Conservation (phyloP, 2,888 invertebrate genomes). For the Drosophila prolongata region DNA sequence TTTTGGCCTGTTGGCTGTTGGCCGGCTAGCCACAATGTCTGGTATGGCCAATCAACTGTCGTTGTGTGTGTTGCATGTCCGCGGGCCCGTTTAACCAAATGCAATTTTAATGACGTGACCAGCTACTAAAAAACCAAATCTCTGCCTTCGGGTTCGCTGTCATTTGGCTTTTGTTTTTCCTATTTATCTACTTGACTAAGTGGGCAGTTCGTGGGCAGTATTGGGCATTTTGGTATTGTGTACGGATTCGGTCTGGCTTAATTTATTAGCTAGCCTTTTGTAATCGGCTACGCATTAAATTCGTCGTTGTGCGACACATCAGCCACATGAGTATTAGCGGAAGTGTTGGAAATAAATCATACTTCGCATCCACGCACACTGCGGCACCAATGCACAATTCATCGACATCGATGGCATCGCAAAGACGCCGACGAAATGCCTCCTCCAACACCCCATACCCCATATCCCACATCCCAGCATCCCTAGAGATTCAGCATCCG, state of each 20-base stretch:
- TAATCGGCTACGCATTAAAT: slow-evolving; percentile 51
- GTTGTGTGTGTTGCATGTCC: slow-evolving; percentile 28
- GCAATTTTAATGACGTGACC: slow-evolving; percentile 73
- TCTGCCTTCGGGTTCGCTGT: slow-evolving; percentile 35
- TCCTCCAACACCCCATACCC: not conserved
- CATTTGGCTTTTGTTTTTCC: slow-evolving; percentile 51
- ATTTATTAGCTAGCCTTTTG: slow-evolving; percentile 58
- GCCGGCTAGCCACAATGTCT: slow-evolving; percentile 66
- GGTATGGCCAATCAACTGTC: slow-evolving; percentile 48
- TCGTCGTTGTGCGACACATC: slow-evolving; percentile 53
- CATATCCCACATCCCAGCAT: slow-evolving; percentile 4
- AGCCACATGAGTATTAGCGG: slow-evolving; percentile 53
- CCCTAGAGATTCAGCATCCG: slow-evolving; percentile 15
- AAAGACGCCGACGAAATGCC: slow-evolving; percentile 51
- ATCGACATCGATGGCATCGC: slow-evolving; percentile 59
- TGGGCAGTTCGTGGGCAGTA: slow-evolving; percentile 63
- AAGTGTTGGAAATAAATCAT: slow-evolving; percentile 72
- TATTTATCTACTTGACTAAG: slow-evolving; percentile 53
- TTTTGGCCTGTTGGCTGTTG: slow-evolving; percentile 9
- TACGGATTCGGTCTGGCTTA: slow-evolving; percentile 50
- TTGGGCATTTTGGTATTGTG: slow-evolving; percentile 33
- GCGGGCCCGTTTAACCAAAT: slow-evolving; percentile 65
- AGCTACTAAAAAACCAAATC: slow-evolving; percentile 59
- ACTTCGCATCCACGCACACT: slow-evolving; percentile 45
- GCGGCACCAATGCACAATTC: slow-evolving; percentile 22